Base-by-base conservation (phyloP, 2,797 vertebrate genomes). In the Mormyrops attenuatus region DNA sequence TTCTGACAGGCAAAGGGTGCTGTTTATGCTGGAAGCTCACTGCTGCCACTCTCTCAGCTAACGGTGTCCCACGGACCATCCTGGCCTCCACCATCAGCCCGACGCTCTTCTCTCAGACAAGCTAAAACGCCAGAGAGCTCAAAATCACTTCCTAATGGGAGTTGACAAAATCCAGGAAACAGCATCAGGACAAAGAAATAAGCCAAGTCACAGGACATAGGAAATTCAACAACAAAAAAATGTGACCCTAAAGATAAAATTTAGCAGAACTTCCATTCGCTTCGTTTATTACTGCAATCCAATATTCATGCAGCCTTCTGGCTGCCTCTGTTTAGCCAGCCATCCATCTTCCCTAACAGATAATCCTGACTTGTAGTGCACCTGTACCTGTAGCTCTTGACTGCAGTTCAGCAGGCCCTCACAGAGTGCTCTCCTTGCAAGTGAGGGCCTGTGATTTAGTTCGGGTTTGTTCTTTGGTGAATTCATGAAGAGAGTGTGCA, bases 1-100 rank as follows among this genome's bases (percentile, higher is more conserved):
- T 90, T 69, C 22, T 90, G 90, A 90, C 90, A 90, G 89, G 85
- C 89, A 88, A 22, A 88, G 85, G 73, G 38, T 57, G 47, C 55
- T 85, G 88, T 90, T 89, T 77, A 38, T 63, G 73, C 49, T 85
- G 85, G 60, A 55, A 84, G 84, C 44, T 22, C 15, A 13, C 57
- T 22, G 13, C 52, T 55, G 26, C 80, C 44, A 15, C 88, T 60
- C 30, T 66, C 41, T 44, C 73, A 15, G 80, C 20, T n/a, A 1
- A 38, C 5, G 5, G 30, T 20, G 3, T 8, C 38, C 9, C 20
- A 30, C 20, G 3, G 53, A 41, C 41, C 55, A 30, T 82, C 88
- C 53, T 34, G 34, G 15, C 22, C 8, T 26, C 53, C 26, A 7
- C 5, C 85, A 87, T 55, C 47, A 22, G 49, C 17, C 13, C 34